Evolutionary conservation across 2,797 vertebrate species (phyloP), one percentile per base, ranked within the genome.

Genomic region (Hydrocynus forskahlii): DNA sequence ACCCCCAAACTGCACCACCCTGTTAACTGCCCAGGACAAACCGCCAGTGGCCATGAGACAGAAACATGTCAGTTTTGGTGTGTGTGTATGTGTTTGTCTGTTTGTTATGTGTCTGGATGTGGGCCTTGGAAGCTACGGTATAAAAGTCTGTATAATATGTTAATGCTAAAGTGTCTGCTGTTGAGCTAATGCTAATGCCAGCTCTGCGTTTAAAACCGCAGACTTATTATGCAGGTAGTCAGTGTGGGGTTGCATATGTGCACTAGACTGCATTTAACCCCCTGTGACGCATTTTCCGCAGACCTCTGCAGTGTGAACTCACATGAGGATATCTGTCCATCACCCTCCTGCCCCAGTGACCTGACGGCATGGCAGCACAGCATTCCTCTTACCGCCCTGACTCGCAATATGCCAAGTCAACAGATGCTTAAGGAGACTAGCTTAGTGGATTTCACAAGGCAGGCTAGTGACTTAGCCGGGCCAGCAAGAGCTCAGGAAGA

Each of bases 361-460:
- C 84, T 17, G 8, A 29, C 19, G 10, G 67, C 8, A 67, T 43
- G 29, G 77, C 64, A 67, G 70, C 64, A 76, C 67, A 29, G 63
- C 0, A 21, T 38, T 19, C 9, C 40, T 21, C 70, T 78, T 35
- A 4, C 66, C 19, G 73, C 38, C 21, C 52, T 76, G 68, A 72
- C 45, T 43, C 12, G 35, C 13, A 54, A 77, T 48, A 64, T 63
- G 78, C 79, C 84, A 81, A 76, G n/a, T 64, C 72, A 84, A 85
- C 84, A 85, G 72, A 83, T 85, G 84, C 78, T 62, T 80, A 81
- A 88, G 55, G 62, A 86, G 74, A 80, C 86, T 84, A 81, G 60
- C 17, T 67, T 75, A 80, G 43, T 7, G 35, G 86, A 81, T 85
- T 88, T 86, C 38, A 63, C 17, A 68, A 72, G 19, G n/a, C 63